Percentiles rank a stretch among this genome's conserved stretches.
These are phyloP conservation scores for Argynnis bischoffii DNA, from an alignment of 2,888 invertebrate genomes.

Conservation along the genomic window DNA sequence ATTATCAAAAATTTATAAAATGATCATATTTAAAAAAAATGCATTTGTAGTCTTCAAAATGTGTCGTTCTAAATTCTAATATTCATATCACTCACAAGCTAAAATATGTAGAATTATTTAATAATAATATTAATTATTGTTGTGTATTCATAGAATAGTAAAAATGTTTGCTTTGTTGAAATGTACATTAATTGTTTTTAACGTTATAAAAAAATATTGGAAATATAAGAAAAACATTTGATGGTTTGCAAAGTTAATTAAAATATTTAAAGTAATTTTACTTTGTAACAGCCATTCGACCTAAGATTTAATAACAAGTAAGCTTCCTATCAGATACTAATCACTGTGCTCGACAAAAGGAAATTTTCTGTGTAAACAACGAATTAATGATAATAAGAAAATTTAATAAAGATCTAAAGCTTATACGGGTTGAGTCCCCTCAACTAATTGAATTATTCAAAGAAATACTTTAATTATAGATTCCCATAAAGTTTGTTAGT, in stretches of 20 bases:
- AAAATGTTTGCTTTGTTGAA: too few species aligned
- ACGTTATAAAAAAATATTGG: neutral
- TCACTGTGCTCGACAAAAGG: slow-evolving; percentile 47
- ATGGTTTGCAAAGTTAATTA: slow-evolving; percentile 20
- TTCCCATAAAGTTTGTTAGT: slow-evolving; percentile 1
- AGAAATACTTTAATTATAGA: slow-evolving; percentile 16
- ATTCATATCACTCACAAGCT: too few species aligned
- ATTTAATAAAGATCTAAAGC: slow-evolving; percentile 30
- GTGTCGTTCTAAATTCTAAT: too few species aligned
- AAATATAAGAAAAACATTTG: neutral
- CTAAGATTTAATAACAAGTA: slow-evolving; percentile 53
- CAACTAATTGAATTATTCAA: slow-evolving; percentile 17
- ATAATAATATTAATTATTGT: too few species aligned
- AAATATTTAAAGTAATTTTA: slow-evolving; percentile 16
- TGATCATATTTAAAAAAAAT: neutral
- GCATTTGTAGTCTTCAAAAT: neutral
- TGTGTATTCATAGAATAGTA: too few species aligned
- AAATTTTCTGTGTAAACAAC: slow-evolving; percentile 45
- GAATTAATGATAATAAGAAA: slow-evolving; percentile 41
- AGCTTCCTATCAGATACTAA: slow-evolving; percentile 63
- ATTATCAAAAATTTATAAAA: neutral
- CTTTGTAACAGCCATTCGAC: slow-evolving; percentile 8
- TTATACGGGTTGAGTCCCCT: slow-evolving; percentile 23
- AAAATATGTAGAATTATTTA: too few species aligned
- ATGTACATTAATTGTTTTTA: neutral